Conservation (phyloP, 1,140 invertebrate genomes). For the Heliconius nattereri region DNA sequence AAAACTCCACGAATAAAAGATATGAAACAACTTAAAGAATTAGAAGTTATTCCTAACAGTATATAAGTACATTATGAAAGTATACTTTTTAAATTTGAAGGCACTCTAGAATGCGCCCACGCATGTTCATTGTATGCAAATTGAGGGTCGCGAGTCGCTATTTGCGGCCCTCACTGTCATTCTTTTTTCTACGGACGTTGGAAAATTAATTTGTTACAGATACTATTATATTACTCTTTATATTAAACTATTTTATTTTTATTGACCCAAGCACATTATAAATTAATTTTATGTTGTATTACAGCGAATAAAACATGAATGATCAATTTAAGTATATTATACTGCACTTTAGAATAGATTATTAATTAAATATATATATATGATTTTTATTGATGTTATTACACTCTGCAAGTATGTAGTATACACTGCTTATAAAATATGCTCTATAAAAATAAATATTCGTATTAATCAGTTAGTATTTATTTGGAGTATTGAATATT, state of each 20-base stretch:
- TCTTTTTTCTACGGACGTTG: slow-evolving; percentile 25
- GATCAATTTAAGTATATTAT: not conserved
- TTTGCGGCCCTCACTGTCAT: slow-evolving; percentile 52
- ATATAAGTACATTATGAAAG: slow-evolving; percentile 25
- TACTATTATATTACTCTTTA: not conserved
- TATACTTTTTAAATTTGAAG: slow-evolving; percentile 19
- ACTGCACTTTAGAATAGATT: not conserved
- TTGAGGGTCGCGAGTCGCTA: slow-evolving; percentile 73
- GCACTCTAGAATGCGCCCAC: slow-evolving; percentile 61
- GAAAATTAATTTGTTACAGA: not conserved
- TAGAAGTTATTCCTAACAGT: not conserved
- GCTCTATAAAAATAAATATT: too few relatives aligned
- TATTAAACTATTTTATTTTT: not conserved
- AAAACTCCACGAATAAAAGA: too few relatives aligned
- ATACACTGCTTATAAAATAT: too few relatives aligned
- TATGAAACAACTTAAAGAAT: too few relatives aligned
- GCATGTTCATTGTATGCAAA: slow-evolving; percentile 76
- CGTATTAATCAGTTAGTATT: too few relatives aligned
- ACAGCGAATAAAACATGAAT: too few relatives aligned
- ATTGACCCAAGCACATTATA: not conserved
- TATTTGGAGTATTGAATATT: too few relatives aligned
- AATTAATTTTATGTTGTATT: too few relatives aligned
- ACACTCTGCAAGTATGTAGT: too few relatives aligned
- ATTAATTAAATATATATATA: not conserved
- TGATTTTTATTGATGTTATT: too few relatives aligned